Evolutionary conservation across 2,113 vertebrate genomes (phyloP).

Genomic region (Peucedramus taeniatus): DNA sequence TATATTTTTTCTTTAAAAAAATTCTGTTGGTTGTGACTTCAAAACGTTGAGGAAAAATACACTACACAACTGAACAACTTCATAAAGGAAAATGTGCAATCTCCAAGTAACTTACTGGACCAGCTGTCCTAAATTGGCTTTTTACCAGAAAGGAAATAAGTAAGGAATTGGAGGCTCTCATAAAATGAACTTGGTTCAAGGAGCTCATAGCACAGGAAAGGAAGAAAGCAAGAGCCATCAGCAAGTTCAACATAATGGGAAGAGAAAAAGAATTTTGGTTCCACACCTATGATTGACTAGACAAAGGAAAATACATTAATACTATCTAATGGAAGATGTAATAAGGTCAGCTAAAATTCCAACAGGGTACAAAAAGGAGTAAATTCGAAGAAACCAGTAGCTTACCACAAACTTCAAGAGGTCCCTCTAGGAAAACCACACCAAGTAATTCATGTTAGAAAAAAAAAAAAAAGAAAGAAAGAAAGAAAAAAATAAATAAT

Average conservation of each 20-base stretch:
- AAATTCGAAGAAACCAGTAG: background rate
- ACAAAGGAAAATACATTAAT: background rate
- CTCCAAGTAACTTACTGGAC: background rate
- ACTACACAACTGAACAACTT: background rate
- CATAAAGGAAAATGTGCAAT: background rate
- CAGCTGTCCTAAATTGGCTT: background rate
- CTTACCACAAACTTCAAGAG: conserved; percentile 45
- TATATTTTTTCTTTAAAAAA: background rate
- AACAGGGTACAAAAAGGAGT: background rate
- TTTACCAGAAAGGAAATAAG: background rate
- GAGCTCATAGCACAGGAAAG: background rate
- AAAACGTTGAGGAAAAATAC: background rate
- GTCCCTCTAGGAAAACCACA: conserved; percentile 33
- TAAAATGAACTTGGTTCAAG: background rate
- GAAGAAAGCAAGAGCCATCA: background rate
- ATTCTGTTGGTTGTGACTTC: background rate
- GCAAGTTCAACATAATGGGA: background rate
- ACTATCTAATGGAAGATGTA: background rate
- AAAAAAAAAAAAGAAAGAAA: background rate
- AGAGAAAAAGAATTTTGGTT: background rate
- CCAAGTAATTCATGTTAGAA: background rate
- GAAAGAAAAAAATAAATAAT: background rate
- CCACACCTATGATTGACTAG: background rate
- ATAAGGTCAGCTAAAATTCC: background rate
- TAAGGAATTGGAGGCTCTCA: background rate